A percentile compares a stretch with the other conserved stretches of the same genome.
These are phyloP conservation scores for Apeira syringaria DNA, from an alignment of 2,888 invertebrate species.

Conservation along the genomic window DNA sequence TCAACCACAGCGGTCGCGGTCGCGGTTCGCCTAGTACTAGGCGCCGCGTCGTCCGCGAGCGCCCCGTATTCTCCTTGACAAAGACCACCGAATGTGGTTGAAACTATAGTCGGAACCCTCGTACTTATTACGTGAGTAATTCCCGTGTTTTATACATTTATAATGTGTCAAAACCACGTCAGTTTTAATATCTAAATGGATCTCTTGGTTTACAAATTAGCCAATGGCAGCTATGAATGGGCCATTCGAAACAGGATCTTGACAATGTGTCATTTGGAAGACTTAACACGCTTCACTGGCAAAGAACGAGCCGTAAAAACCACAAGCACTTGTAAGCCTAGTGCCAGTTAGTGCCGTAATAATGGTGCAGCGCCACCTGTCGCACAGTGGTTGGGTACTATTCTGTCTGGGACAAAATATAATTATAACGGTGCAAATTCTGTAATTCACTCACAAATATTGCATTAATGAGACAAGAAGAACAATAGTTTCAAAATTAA, in stretches of 20 bases:
- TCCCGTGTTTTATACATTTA: too few species aligned
- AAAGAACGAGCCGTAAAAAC: conserved; percentile 8
- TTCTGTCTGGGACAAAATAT: not conserved
- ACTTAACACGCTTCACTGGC: conserved; percentile 11
- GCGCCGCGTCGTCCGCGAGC: too few species aligned
- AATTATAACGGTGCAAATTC: not conserved
- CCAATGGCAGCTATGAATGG: not conserved
- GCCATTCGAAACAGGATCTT: conserved; percentile 5
- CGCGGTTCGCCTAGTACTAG: too few species aligned
- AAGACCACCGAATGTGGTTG: too few species aligned
- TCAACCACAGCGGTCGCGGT: too few species aligned
- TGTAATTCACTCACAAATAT: too few species aligned
- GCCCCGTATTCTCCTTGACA: too few species aligned
- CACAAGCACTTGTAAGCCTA: not conserved
- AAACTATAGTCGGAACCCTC: too few species aligned
- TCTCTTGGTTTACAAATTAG: not conserved
- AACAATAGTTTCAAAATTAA: not conserved
- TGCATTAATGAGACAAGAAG: too few species aligned
- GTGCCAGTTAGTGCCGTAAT: not conserved
- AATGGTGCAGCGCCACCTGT: conserved; percentile 2
- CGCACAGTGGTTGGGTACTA: conserved; percentile 5
- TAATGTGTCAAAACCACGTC: too few species aligned
- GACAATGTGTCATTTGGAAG: conserved; percentile 10
- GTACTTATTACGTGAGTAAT: too few species aligned
- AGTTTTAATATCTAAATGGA: too few species aligned